A percentile compares a stretch with the other conserved stretches of the same genome.
Evolutionary conservation across 2,888 invertebrate genomes (phyloP).

Genomic region (Scaptomyza cyrtandrae): DNA sequence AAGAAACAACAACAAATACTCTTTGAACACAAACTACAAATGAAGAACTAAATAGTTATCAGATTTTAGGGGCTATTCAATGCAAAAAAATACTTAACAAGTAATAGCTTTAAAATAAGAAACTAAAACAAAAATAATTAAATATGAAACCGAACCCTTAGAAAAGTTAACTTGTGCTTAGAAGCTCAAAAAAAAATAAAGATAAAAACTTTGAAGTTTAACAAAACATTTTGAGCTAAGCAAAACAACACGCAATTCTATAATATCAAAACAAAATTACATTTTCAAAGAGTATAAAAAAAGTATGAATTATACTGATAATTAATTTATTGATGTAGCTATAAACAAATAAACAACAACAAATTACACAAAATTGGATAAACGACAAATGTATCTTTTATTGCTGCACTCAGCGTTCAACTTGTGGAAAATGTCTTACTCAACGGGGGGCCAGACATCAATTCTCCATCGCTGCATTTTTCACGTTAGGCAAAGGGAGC

Average conservation of each 20-base stretch:
- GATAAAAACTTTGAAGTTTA: background rate
- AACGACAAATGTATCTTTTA: conserved; percentile 61
- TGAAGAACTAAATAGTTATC: conserved; percentile 34
- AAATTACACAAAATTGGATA: conserved; percentile 80
- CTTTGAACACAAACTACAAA: conserved; percentile 41
- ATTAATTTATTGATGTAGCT: conserved; percentile 80
- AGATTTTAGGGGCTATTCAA: conserved; percentile 29
- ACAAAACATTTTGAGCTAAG: conserved; percentile 13
- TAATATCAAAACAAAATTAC: conserved; percentile 41
- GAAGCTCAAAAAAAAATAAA: conserved; percentile 2
- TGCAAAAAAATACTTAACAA: conserved; percentile 37
- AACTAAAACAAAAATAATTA: background rate
- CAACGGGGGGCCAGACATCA: conserved; percentile 33
- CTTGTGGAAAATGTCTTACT: conserved; percentile 32
- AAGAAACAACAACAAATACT: conserved; percentile 29
- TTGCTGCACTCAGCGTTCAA: conserved; percentile 26
- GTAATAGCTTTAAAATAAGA: conserved; percentile 46
- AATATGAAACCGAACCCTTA: conserved; percentile 25
- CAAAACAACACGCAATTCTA: conserved; percentile 55
- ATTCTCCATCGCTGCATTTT: conserved; percentile 30
- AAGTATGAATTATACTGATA: conserved; percentile 62
- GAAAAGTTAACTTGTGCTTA: conserved; percentile 46
- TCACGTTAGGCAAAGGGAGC: background rate
- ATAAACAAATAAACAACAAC: conserved; percentile 68
- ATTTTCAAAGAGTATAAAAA: conserved; percentile 61